phyloP scores from a whole-genome alignment of 2,888 invertebrate genomes.

The Acanthopleura granulata region DNA sequence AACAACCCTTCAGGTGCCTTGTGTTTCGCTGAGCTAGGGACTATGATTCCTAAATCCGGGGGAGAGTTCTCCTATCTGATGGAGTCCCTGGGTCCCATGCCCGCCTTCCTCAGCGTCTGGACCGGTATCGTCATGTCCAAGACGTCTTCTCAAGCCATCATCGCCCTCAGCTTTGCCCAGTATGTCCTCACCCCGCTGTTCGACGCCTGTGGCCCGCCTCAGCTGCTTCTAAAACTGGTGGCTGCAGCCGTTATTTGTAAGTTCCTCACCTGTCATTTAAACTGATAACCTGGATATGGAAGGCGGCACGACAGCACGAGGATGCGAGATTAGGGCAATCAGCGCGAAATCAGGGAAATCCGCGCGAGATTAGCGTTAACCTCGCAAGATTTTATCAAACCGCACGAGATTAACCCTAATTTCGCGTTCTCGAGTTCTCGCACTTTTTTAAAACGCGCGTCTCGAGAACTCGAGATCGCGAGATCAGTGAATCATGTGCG shows the following conservation, averaged over 20 bases:
- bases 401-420: too few species aligned
- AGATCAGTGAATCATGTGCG: too few species aligned
- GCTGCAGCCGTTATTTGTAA: conserved; percentile 32
- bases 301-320: too few species aligned
- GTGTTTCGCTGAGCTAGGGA: conserved; percentile 93
- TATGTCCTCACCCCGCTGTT: conserved; percentile 39
- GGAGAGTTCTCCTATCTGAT: conserved; percentile 96
- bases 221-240: conserved; percentile 29
- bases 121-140: conserved; percentile 35
- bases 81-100: conserved; percentile 91
- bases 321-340: too few species aligned
- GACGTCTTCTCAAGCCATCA: conserved; percentile 63
- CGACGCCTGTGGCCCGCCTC: conserved; percentile 41
- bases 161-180: conserved; percentile 67
- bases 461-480: too few species aligned
- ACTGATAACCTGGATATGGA: too few species aligned
- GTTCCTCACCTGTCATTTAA: neutral
- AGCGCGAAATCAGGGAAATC: too few species aligned
- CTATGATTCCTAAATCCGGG: conserved; percentile 95
- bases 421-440: too few species aligned
- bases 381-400: too few species aligned
- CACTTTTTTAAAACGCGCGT: too few species aligned
- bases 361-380: too few species aligned
- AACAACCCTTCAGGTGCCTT: conserved; percentile 79
- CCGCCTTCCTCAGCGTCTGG: conserved; percentile 81